These are phyloP conservation scores for Agrotis clavis DNA, from an alignment of 2,888 invertebrate species.

Conservation along the genomic window DNA sequence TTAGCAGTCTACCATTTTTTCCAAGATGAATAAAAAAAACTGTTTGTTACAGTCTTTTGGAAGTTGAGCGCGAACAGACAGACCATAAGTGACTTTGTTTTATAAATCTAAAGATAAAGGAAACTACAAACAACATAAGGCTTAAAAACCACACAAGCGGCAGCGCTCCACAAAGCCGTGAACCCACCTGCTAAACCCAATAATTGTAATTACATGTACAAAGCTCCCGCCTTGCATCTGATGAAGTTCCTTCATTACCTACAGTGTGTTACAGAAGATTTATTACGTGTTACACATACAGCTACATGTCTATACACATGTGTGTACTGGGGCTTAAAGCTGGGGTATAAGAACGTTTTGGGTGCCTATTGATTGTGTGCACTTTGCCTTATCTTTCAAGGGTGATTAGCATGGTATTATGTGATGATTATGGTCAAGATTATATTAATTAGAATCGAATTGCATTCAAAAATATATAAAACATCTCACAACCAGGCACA, in stretches of 20 bases:
- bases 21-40: neutral
- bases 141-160: constrained; percentile 9
- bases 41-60: too few species aligned
- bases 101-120: too few species aligned
- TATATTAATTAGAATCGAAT: neutral
- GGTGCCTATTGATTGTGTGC: neutral
- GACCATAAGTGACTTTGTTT: too few species aligned
- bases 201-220: constrained; percentile 58
- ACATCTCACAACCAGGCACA: neutral
- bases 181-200: constrained; percentile 43
- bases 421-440: neutral
- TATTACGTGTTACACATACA: constrained; percentile 48
- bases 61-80: too few species aligned
- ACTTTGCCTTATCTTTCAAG: neutral
- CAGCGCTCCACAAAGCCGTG: constrained; percentile 5
- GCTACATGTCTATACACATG: neutral
- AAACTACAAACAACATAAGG: constrained; percentile 5
- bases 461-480: too few species aligned
- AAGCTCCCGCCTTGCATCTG: constrained; percentile 58
- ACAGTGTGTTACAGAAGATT: constrained; percentile 55
- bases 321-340: constrained; percentile 22
- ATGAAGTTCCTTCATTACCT: constrained; percentile 63
- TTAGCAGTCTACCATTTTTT: neutral
- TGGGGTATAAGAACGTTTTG: constrained; percentile 15
- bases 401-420: neutral